These are phyloP conservation scores for Clytia hemisphaerica DNA, from an alignment of 30 jellyfish, hydroid and myxozoan species.

Conservation along the genomic window DNA sequence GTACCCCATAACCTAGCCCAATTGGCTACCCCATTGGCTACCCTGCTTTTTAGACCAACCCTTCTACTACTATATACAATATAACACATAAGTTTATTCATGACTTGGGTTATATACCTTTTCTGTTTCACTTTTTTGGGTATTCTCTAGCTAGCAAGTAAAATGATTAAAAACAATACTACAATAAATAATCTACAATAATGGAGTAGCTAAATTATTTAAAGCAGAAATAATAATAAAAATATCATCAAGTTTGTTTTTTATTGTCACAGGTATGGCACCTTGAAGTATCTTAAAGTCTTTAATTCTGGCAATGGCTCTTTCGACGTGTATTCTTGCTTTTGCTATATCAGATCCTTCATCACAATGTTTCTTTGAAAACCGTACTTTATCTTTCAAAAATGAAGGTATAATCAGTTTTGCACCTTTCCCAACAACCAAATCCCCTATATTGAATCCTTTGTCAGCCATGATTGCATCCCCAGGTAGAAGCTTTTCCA, in stretches of 20 bases:
- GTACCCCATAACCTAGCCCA: no score
- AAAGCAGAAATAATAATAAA: neutral
- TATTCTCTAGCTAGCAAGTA: no score
- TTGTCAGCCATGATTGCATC: neutral
- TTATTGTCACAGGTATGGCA: neutral
- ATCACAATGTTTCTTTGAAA: neutral
- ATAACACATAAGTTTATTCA: no score
- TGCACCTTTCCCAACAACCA: neutral
- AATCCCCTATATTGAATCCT: neutral
- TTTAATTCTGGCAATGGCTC: constrained; percentile 20
- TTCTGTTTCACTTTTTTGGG: no score
- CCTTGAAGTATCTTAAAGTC: neutral
- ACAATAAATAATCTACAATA: no score
- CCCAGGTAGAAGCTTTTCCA: neutral
- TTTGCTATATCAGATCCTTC: constrained; percentile 16
- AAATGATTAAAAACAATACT: no score
- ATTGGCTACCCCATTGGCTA: no score
- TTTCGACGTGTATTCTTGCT: constrained; percentile 33
- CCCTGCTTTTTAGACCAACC: no score
- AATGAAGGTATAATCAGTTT: constrained; percentile 20
- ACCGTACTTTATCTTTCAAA: neutral
- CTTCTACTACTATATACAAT: no score
- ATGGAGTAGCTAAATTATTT: neutral
- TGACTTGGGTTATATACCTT: no score
- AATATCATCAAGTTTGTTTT: neutral